Evolutionary conservation across 2,113 vertebrate genomes (phyloP), one percentile per base, ranked within the genome.

Genomic region (Erythrocebus patas): DNA sequence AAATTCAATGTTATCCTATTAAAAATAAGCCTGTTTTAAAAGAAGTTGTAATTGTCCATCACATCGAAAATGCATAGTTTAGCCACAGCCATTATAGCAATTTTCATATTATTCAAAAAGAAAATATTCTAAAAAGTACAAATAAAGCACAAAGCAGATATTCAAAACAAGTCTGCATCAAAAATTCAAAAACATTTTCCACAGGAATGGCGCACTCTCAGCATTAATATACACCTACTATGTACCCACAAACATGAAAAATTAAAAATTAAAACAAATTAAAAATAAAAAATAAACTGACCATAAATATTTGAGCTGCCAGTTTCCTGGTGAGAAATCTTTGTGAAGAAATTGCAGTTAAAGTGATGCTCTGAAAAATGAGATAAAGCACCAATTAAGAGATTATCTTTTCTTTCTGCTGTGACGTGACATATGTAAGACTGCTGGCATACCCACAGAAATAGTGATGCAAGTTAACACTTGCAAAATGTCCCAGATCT

Each of bases 101-200:
- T 50, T 97, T 52, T 22, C 57, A 40, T 10, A 78, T 40, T 82
- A 38, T 43, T 95, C 43, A 89, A 78, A 93, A 61, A 68, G 27
- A 93, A 43, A 8, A 50, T 40, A 85, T 81, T 84, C n/a, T 68
- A 84, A 89, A 48, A 89, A 72, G 82, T 20, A 84, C 5, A 80
- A 68, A 79, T 84, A 70, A 96, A 76, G 64, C 55, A 70, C 32
- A 87, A 85, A 76, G 35, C 9, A 61, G 72, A 75, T 81, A 78
- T 43, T 73, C 88, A 70, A 66, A 90, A 93, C 45, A 75, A 68
- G 30, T 73, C 50, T 93, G 43, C 50, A 87, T 59, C 22, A 84
- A 92, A 89, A 96, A 92, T 79, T 89, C 89, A 95, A 79, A 89
- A 90, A 20, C 8, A 84, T 57, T 80, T 93, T 38, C 70, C 32